Evolutionary conservation across 30 jellyfish, hydroid and myxozoan genomes (phyloP), one percentile per base, ranked within the genome.

Genomic region (Sanderia malayensis): DNA sequence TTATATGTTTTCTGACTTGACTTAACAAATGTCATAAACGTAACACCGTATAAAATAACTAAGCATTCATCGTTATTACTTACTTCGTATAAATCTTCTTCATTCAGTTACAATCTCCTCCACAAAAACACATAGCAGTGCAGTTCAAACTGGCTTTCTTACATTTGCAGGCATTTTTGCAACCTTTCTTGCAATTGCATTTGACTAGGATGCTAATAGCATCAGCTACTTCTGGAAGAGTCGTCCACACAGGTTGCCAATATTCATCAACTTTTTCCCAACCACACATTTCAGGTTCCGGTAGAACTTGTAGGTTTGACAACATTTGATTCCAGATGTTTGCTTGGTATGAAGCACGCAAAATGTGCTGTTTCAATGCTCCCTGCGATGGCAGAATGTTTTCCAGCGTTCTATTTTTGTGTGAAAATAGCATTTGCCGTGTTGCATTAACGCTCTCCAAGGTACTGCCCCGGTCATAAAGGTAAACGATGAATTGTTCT

Each of bases 121-220:
- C 32, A 32, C 80, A 68, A 44, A 30, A 68, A 28, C 80, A 68
- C 37, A 68, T 67, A 23, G 80, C 80, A 33, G 80, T 68, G 30
- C 80, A 68, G 37, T 44, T 30, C 34, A 63, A 20, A 28, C 46
- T 41, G 26, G 80, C 29, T 68, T 46, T 68, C 25, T 44, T 34
- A 32, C 80, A 68, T 33, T 68, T 68, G 71, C 79, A 27, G 23
- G 80, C 67, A 20, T 68, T 68, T 46, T 68, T 68, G 80, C 80
- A 68, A 23, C 80, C 80, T 46, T 68, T 61, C 33, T 68, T 68
- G 32, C 80, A 68, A 30, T 68, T 68, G 23, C 80, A 68, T 44
- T 68, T 68, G 18, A 68, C 80, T 30, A 68, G 80, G 68, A 68
- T 68, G 70, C 71, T 10, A 44, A 68, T 28, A 68, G 80, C 68